These are phyloP conservation scores for Metacarcinus magister DNA, from an alignment of 2,888 invertebrate genomes.

Conservation along the genomic window DNA sequence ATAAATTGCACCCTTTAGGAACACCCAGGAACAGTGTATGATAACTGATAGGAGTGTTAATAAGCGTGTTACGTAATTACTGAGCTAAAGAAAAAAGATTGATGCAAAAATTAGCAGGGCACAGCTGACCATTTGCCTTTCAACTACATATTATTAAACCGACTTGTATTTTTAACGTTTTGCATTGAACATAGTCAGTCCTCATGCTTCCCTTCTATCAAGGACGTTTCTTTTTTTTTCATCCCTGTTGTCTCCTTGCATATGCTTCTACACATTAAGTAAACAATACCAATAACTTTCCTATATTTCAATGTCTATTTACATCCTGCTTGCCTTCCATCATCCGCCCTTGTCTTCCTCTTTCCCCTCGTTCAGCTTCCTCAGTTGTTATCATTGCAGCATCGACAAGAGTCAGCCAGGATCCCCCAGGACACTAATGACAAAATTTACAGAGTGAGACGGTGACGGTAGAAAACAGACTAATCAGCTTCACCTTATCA, in stretches of 20 bases:
- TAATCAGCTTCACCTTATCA: constrained; percentile 45
- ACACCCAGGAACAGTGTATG: background rate
- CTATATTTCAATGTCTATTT: constrained; percentile 12
- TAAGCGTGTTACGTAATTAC: background rate
- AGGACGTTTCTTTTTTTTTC: too few relatives aligned
- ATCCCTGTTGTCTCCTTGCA: too few relatives aligned
- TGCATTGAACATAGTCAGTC: background rate
- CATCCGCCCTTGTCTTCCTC: background rate
- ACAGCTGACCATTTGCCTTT: background rate
- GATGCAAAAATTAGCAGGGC: background rate
- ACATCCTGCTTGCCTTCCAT: background rate
- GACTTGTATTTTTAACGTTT: background rate
- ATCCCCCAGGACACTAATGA: background rate
- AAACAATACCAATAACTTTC: background rate
- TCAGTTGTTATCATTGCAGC: background rate
- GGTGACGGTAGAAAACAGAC: constrained; percentile 36
- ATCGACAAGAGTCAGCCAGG: background rate
- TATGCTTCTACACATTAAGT: background rate
- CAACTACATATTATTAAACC: background rate
- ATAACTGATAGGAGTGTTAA: background rate
- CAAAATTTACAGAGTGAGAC: constrained; percentile 1
- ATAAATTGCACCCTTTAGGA: background rate
- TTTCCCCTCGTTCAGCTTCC: background rate
- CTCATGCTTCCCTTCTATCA: background rate
- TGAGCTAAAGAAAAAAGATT: background rate